Conservation (phyloP, 2,888 invertebrate species). For the Gryllus longicercus region DNA sequence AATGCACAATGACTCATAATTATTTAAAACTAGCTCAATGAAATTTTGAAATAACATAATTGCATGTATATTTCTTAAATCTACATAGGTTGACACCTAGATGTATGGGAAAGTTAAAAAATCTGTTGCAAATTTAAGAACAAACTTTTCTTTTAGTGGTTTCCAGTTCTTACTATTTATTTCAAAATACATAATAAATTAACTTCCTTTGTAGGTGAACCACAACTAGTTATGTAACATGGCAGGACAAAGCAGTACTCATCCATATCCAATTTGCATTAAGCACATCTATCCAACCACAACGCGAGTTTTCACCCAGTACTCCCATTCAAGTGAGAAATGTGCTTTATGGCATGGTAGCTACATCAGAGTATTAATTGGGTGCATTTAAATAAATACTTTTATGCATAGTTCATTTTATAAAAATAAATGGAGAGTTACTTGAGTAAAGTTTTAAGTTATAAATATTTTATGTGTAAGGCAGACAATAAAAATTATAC, state of each 20-base stretch:
- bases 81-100: too few species aligned
- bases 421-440: background rate
- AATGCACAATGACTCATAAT: too few species aligned
- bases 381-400: background rate
- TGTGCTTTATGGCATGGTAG: background rate
- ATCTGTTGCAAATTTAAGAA: too few species aligned
- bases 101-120: too few species aligned
- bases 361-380: background rate
- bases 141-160: too few species aligned
- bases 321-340: constrained; percentile 6
- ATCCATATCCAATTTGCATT: constrained; percentile 7
- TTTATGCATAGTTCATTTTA: background rate
- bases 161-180: background rate
- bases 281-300: background rate
- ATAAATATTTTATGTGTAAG: too few species aligned
- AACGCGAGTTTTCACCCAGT: background rate
- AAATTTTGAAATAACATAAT: too few species aligned
- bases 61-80: too few species aligned
- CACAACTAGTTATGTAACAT: constrained; percentile 11
- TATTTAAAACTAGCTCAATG: too few species aligned
- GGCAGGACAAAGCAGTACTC: background rate
- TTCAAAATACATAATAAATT: background rate
- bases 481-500: too few species aligned
- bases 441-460: background rate
- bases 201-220: constrained; percentile 17